Percentiles rank a stretch among this genome's conserved stretches.
Evolutionary conservation across 1,140 invertebrate genomes (phyloP).

Genomic region (Dinoponera quadriceps): DNA sequence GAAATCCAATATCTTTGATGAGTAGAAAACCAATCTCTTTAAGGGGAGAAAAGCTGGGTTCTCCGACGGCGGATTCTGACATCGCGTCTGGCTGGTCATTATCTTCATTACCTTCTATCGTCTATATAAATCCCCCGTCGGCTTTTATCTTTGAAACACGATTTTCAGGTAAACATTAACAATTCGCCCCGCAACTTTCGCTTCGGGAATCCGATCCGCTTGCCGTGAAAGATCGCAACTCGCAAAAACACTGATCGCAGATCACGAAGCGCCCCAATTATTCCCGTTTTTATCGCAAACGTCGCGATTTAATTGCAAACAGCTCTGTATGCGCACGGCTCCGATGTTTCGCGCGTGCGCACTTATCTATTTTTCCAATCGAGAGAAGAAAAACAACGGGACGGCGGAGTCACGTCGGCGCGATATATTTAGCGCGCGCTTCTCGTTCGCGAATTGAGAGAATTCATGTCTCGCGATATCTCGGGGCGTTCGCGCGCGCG

Average conservation of each 20-base stretch:
- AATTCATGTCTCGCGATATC: constrained; percentile 31
- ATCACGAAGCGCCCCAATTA: neutral
- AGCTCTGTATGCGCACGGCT: too few species aligned
- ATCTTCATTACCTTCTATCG: constrained; percentile 49
- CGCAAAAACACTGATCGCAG: neutral
- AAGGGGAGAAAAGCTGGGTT: constrained; percentile 49
- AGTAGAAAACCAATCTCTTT: constrained; percentile 60
- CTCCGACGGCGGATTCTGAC: constrained; percentile 40
- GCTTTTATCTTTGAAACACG: constrained; percentile 22
- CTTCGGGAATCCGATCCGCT: neutral
- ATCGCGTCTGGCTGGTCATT: constrained; percentile 37
- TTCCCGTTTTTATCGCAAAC: neutral
- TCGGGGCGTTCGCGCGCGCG: neutral
- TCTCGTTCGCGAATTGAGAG: neutral
- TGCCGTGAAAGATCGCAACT: neutral
- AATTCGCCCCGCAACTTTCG: neutral
- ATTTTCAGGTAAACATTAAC: constrained; percentile 36
- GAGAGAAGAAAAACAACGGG: neutral
- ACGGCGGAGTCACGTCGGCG: neutral
- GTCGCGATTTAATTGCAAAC: too few species aligned
- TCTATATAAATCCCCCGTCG: constrained; percentile 27
- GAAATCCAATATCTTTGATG: constrained; percentile 58
- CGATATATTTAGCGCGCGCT: constrained; percentile 11
- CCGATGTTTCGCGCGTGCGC: too few species aligned
- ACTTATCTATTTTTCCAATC: neutral